These are phyloP conservation scores for Ceratoteleas bidentatus DNA, from an alignment of 1,140 invertebrate genomes.

Conservation along the genomic window DNA sequence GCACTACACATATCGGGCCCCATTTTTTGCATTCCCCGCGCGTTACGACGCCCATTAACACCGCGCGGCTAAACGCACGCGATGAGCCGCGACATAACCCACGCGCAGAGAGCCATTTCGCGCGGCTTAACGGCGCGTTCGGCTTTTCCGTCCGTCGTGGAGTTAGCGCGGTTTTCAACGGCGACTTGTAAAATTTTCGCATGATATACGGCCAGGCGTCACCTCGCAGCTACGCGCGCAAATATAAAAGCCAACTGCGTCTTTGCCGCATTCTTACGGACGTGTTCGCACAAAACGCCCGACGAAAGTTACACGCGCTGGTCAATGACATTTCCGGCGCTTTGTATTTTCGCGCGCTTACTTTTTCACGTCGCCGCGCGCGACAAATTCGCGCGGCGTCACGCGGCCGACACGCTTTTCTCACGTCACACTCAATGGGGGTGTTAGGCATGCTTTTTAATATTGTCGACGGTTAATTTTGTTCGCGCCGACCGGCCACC, in stretches of 20 bases:
- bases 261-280: constrained; percentile 60
- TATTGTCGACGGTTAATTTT: constrained; percentile 45
- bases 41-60: constrained; percentile 51
- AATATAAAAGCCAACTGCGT: constrained; percentile 64
- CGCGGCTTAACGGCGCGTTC: constrained; percentile 47
- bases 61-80: constrained; percentile 23
- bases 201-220: constrained; percentile 68
- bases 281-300: constrained; percentile 62
- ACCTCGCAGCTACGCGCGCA: constrained; percentile 12
- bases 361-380: constrained; percentile 42
- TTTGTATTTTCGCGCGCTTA: constrained; percentile 55
- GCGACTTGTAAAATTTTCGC: constrained; percentile 69
- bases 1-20: constrained; percentile 44
- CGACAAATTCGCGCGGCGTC: constrained; percentile 42
- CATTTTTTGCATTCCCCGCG: constrained; percentile 43
- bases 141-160: constrained; percentile 66
- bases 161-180: constrained; percentile 67
- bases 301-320: constrained; percentile 59
- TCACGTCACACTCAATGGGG: constrained; percentile 50
- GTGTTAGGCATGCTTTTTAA: constrained; percentile 57
- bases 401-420: constrained; percentile 33
- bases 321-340: constrained; percentile 59
- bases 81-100: constrained; percentile 50
- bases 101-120: constrained; percentile 35
- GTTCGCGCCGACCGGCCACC: constrained; percentile 11